Evolutionary conservation across 2,888 invertebrate species (phyloP), one percentile per base, ranked within the genome.

Genomic region (Drosophila kuntzei): DNA sequence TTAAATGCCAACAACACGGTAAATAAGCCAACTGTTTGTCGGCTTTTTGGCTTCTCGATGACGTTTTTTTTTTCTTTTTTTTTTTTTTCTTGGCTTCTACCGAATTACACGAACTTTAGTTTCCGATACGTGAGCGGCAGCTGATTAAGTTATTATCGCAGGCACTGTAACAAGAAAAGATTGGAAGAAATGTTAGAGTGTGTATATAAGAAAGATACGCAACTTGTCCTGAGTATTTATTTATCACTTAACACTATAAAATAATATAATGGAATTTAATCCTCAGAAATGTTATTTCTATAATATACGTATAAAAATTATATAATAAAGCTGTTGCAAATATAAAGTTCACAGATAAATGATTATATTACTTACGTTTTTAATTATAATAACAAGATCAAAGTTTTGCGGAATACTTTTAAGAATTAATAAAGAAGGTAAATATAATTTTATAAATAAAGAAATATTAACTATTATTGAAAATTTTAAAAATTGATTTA

Each of bases 1-100:
- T 83, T 77, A 80, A 85, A 79, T 87, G 75, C 80, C 82, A 53
- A 53, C 29, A 85, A 71, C 71, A 61, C 72, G 83, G 60, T 79
- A 69, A 74, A 72, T 69, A 69, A 66, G 70, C 72, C 80, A 78
- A 73, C 74, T 59, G 67, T 62, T 75, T 68, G 71, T 68, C 68
- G 68, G 54, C 62, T 60, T 57, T 69, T 51, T 49, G 66, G 34
- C 67, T 71, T 69, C 60, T 80, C 50, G 64, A 55, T 64, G 63
- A 59, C 43, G 41, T 29, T 46, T 65, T 69, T 36, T 44, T 67
- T 25, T 55, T 41, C 16, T 46, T 39, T 54, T 62, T 39, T 49
- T 41, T 49, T 43, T 71, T 60, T 47, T 71, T 36, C 39, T 22
- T 50, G 37, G 16, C 60, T 61, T 74, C 60, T 60, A 60, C 73